phyloP scores from a whole-genome alignment of 2,797 vertebrate genomes.

The Spheniscus humboldti region DNA sequence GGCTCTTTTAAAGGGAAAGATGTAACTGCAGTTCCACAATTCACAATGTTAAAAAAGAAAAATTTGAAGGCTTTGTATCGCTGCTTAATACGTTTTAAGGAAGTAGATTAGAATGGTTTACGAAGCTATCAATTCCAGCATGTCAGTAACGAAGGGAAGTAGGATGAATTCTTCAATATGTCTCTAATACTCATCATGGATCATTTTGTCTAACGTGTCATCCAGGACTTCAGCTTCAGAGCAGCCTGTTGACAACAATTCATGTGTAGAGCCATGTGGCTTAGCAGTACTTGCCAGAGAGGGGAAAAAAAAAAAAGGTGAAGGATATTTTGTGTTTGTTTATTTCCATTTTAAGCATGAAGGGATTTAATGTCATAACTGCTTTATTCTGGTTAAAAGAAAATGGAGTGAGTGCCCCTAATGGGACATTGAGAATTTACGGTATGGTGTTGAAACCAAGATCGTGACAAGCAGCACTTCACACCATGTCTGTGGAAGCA shows the following conservation, averaged over 20 bases:
- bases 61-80: background rate
- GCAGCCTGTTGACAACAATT: background rate
- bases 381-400: conserved; percentile 16
- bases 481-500: conserved; percentile 34
- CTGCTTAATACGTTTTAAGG: background rate
- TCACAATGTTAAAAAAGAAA: background rate
- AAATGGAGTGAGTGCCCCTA: background rate
- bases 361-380: background rate
- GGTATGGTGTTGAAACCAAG: conserved; percentile 56
- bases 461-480: conserved; percentile 23
- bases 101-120: background rate
- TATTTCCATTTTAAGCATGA: background rate
- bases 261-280: background rate
- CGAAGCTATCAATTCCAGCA: background rate
- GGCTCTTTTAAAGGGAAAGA: background rate
- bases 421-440: background rate
- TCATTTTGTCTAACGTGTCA: background rate
- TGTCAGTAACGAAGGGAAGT: background rate
- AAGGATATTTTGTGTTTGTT: background rate
- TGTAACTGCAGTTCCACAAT: background rate
- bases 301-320: background rate
- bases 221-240: background rate
- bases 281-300: background rate
- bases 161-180: background rate
- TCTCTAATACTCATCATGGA: background rate